These are phyloP conservation scores for Gerris buenoi DNA, from an alignment of 1,140 invertebrate genomes.

Conservation along the genomic window DNA sequence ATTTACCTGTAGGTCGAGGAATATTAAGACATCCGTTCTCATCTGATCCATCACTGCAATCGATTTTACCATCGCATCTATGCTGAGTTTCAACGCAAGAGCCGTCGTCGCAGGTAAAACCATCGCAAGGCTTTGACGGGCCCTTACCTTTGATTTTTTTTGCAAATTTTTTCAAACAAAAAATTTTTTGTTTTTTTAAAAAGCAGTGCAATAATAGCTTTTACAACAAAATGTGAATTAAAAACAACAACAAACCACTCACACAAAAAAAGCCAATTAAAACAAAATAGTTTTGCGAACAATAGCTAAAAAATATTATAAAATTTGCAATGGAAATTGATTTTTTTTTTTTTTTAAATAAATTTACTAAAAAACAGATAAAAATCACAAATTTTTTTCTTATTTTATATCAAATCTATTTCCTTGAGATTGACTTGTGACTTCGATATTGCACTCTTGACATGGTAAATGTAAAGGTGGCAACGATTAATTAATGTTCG, in stretches of 20 bases:
- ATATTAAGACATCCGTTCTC: slow-evolving; percentile 41
- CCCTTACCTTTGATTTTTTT: slow-evolving; percentile 2
- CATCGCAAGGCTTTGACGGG: slow-evolving; percentile 20
- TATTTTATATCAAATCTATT: too few relatives aligned
- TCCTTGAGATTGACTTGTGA: too few relatives aligned
- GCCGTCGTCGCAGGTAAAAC: slow-evolving; percentile 44
- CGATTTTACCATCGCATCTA: slow-evolving; percentile 42
- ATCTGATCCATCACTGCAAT: slow-evolving; percentile 52
- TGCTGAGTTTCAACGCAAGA: slow-evolving; percentile 43
- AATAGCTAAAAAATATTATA: too few relatives aligned
- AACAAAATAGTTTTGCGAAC: too few relatives aligned
- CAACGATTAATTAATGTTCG: too few relatives aligned
- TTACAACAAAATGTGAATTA: slow-evolving; percentile 8
- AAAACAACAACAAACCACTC: slow-evolving; percentile 18
- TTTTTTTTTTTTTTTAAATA: too few relatives aligned
- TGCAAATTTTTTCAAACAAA: slow-evolving; percentile 6
- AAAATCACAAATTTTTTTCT: too few relatives aligned
- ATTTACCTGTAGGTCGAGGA: neutral
- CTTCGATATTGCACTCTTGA: too few relatives aligned
- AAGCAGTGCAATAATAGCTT: slow-evolving; percentile 1
- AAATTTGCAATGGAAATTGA: too few relatives aligned
- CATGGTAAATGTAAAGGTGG: too few relatives aligned
- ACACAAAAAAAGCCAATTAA: slow-evolving; percentile 41
- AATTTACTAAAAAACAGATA: too few relatives aligned
- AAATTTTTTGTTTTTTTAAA: neutral